Conservation (phyloP, 2,888 invertebrate species). For the Mantis religiosa region DNA sequence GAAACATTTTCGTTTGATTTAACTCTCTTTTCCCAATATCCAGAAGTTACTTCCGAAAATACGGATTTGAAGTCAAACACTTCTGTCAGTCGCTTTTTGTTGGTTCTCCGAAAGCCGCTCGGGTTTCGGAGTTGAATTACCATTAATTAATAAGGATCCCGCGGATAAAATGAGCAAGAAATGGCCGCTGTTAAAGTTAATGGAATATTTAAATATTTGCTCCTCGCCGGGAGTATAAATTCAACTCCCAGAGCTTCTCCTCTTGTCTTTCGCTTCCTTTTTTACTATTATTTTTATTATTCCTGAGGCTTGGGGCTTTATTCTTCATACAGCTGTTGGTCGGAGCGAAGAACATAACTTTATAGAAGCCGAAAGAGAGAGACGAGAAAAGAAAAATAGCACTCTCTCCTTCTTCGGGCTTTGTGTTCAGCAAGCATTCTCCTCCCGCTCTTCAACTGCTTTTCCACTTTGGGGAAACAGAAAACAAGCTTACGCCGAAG, state of each 20-base stretch:
- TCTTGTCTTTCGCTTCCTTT: neutral
- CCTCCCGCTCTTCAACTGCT: neutral
- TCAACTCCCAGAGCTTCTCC: neutral
- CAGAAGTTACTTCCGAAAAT: neutral
- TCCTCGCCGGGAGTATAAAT: neutral
- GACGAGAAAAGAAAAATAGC: neutral
- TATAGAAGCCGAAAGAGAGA: neutral
- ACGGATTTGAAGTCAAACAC: neutral
- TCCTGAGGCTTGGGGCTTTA: neutral
- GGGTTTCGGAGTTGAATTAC: neutral
- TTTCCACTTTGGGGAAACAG: conserved; percentile 3
- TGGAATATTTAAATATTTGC: neutral
- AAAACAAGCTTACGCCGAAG: neutral
- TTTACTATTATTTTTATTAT: neutral
- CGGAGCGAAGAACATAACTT: neutral
- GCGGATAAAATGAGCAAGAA: neutral
- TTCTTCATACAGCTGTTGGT: neutral
- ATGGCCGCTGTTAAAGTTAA: neutral
- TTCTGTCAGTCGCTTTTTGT: neutral
- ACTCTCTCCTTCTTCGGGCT: neutral
- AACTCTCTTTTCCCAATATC: neutral
- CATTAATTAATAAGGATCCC: neutral
- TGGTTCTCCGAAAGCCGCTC: neutral
- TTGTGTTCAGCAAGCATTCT: neutral
- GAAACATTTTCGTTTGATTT: neutral